A percentile compares a stretch with the other conserved stretches of the same genome.
Conservation (phyloP, 2,113 vertebrate genomes). For the Galeopterus variegatus region DNA sequence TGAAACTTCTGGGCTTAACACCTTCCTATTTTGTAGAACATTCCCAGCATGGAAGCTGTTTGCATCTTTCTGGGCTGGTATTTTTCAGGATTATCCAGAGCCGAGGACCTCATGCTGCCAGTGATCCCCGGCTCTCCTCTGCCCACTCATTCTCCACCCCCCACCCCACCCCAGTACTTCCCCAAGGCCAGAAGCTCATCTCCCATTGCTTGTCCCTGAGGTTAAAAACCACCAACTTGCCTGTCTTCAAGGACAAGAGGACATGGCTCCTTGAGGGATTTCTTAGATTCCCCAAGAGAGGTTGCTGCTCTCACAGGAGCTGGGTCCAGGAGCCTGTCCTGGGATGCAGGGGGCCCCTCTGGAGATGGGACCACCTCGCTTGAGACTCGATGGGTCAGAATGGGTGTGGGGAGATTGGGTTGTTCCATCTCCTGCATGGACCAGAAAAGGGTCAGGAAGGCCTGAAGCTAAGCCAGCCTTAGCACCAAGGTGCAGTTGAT, state of each 20-base stretch:
- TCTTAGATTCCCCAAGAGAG: not conserved
- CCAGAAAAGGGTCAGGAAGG: not conserved
- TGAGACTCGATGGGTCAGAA: not conserved
- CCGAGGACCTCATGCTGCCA: not conserved
- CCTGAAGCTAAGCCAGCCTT: not conserved
- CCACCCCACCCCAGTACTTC: not conserved
- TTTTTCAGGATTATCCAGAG: not conserved
- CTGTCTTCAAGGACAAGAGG: not conserved
- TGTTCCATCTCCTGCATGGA: not conserved
- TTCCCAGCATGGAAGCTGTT: not conserved
- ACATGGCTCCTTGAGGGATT: not conserved
- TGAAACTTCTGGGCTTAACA: constrained; percentile 6
- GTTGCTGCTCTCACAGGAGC: no score
- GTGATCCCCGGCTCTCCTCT: not conserved
- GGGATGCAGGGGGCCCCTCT: not conserved
- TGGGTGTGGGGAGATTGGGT: not conserved
- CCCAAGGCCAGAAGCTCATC: not conserved
- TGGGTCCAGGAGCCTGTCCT: not conserved
- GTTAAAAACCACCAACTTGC: not conserved
- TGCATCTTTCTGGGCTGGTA: not conserved
- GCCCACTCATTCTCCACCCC: not conserved
- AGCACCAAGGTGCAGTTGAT: not conserved
- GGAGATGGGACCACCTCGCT: not conserved
- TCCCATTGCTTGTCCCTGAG: not conserved
- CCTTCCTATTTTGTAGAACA: not conserved